Evolutionary conservation across 2,888 invertebrate genomes (phyloP).

Genomic region (Odontocolon sp.): DNA sequence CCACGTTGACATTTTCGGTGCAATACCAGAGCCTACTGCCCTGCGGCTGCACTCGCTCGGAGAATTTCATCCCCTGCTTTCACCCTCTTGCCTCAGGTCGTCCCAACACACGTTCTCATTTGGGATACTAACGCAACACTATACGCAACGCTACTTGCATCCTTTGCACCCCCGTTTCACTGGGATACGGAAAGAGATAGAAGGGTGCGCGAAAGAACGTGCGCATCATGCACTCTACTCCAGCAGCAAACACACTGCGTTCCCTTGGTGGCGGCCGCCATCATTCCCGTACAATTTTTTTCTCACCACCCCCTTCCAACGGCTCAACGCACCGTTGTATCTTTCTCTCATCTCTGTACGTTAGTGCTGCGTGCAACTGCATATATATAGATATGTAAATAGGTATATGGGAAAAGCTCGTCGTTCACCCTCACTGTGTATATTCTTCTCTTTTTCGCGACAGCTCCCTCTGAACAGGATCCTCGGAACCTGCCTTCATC

Average conservation of each 20-base stretch:
- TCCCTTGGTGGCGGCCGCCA: constrained; percentile 57
- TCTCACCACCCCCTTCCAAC: constrained; percentile 16
- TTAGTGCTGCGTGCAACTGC: not conserved
- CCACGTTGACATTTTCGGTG: not conserved
- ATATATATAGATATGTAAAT: no score
- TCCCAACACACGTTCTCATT: constrained; percentile 21
- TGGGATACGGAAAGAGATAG: constrained; percentile 27
- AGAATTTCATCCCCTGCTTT: not conserved
- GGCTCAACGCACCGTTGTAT: no score
- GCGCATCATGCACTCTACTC: constrained; percentile 36
- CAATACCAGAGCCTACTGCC: no score
- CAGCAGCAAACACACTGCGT: constrained; percentile 12
- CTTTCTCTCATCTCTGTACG: no score
- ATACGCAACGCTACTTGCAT: constrained; percentile 26
- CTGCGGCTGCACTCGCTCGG: no score
- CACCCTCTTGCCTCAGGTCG: not conserved
- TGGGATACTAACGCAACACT: constrained; percentile 5
- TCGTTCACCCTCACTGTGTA: not conserved
- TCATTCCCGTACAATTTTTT: constrained; percentile 60
- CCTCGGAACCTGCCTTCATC: not conserved
- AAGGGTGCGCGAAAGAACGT: constrained; percentile 60
- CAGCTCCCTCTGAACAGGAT: constrained; percentile 21
- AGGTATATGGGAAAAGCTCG: constrained; percentile 3
- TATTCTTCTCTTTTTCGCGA: not conserved
- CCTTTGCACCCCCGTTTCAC: constrained; percentile 27